Conservation (phyloP, 2,888 invertebrate species). For the Matsumyia berberina region DNA sequence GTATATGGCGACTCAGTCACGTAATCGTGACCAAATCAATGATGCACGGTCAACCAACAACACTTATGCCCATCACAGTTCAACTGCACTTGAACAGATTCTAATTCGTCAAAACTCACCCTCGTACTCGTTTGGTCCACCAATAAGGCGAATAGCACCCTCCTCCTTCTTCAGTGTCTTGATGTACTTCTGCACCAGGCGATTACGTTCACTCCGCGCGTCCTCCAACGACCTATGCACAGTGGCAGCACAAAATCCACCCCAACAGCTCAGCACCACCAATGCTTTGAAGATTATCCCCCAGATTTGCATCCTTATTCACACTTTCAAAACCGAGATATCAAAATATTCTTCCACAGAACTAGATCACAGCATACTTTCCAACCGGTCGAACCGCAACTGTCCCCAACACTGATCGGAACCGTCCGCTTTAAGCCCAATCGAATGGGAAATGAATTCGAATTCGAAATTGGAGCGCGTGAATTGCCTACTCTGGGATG, state of each 20-base stretch:
- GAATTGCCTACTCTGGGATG: not conserved
- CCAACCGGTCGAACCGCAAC: constrained; percentile 64
- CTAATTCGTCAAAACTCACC: constrained; percentile 85
- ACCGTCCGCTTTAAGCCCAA: constrained; percentile 44
- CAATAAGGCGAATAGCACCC: constrained; percentile 89
- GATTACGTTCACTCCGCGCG: constrained; percentile 84
- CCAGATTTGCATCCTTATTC: constrained; percentile 34
- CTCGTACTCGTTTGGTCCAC: constrained; percentile 89
- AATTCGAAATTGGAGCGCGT: constrained; percentile 45
- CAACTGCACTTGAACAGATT: too few species aligned
- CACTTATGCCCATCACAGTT: too few species aligned
- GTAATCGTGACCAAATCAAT: not conserved
- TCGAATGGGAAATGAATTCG: constrained; percentile 34
- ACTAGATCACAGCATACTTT: constrained; percentile 54
- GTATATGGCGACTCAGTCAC: too few species aligned
- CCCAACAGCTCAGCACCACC: constrained; percentile 32
- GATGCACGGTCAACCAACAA: not conserved
- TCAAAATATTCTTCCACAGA: constrained; percentile 14
- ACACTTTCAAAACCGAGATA: not conserved
- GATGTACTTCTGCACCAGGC: constrained; percentile 88
- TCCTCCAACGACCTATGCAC: constrained; percentile 81
- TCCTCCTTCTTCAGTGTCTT: constrained; percentile 90
- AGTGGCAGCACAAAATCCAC: constrained; percentile 14
- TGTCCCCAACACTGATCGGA: constrained; percentile 36
- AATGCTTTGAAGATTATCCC: not conserved